Evolutionary conservation across 2,113 vertebrate genomes (phyloP).

Genomic region (Gallinago paraguaiae): DNA sequence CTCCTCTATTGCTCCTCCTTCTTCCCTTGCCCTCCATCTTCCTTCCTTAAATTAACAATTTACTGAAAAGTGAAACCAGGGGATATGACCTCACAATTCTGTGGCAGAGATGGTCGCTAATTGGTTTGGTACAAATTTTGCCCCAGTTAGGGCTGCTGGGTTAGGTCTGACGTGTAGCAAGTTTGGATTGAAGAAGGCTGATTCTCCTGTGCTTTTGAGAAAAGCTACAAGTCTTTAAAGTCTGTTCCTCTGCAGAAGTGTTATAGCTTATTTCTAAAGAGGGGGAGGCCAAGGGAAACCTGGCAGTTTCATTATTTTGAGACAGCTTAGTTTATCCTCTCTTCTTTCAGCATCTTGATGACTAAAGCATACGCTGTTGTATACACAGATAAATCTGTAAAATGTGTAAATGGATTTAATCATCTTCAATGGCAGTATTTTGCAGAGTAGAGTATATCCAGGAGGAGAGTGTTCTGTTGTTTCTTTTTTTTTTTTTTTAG

Average conservation of each 20-base stretch:
- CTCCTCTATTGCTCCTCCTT: background rate
- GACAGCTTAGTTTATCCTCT: background rate
- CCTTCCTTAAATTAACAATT: background rate
- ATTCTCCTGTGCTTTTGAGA: background rate
- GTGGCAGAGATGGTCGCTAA: background rate
- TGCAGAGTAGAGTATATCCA: background rate
- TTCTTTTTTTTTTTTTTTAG: slow-evolving; percentile 19
- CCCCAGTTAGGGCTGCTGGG: background rate
- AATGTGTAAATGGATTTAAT: slow-evolving; percentile 13
- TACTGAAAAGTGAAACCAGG: background rate
- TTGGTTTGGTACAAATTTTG: background rate
- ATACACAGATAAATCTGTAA: background rate
- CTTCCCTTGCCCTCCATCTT: background rate
- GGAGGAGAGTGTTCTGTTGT: background rate
- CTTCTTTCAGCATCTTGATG: background rate
- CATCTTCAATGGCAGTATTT: background rate
- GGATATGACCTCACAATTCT: background rate
- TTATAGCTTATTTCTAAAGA: background rate
- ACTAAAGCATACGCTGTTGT: background rate
- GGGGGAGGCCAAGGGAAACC: background rate
- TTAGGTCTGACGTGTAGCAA: background rate
- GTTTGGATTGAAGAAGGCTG: background rate
- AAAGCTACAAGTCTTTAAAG: background rate
- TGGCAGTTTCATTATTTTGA: background rate
- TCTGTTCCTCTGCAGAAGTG: background rate